Evolutionary conservation across 2,797 vertebrate species (phyloP).

Genomic region (Protosalanx chinensis): DNA sequence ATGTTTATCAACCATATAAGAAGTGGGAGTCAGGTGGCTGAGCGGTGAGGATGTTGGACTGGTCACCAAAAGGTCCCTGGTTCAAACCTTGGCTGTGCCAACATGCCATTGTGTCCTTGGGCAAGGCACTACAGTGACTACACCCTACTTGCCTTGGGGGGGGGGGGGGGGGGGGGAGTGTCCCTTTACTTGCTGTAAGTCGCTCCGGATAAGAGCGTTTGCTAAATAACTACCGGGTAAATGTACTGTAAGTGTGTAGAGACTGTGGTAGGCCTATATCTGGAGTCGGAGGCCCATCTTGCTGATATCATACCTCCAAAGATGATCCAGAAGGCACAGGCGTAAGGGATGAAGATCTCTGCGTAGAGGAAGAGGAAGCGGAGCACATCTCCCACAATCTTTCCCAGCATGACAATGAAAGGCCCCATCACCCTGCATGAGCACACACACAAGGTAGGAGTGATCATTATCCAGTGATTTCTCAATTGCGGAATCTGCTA

Average conservation of each 20-base stretch:
- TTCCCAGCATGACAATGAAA: constrained; percentile 70
- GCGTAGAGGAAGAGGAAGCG: constrained; percentile 71
- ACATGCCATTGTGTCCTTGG: too few relatives aligned
- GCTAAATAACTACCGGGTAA: too few relatives aligned
- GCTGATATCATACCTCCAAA: constrained; percentile 62
- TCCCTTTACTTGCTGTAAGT: too few relatives aligned
- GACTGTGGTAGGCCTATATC: background rate
- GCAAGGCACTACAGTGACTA: too few relatives aligned
- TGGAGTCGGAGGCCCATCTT: background rate
- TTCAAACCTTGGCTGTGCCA: too few relatives aligned
- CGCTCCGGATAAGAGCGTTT: too few relatives aligned
- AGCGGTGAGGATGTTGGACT: too few relatives aligned
- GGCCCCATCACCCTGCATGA: constrained; percentile 65
- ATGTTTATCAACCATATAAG: background rate
- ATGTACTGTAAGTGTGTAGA: background rate
- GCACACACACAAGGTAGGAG: background rate
- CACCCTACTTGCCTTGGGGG: too few relatives aligned
- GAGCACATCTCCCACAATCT: constrained; percentile 61
- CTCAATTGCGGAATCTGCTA: background rate
- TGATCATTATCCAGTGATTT: background rate
- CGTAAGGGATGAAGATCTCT: constrained; percentile 71
- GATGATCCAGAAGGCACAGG: constrained; percentile 74
- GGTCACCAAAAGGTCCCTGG: too few relatives aligned
- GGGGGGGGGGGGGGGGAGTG: too few relatives aligned
- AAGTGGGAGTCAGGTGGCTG: too few relatives aligned